These are phyloP conservation scores for Catharus minimus DNA, from an alignment of 2,113 vertebrate species.

Conservation along the genomic window DNA sequence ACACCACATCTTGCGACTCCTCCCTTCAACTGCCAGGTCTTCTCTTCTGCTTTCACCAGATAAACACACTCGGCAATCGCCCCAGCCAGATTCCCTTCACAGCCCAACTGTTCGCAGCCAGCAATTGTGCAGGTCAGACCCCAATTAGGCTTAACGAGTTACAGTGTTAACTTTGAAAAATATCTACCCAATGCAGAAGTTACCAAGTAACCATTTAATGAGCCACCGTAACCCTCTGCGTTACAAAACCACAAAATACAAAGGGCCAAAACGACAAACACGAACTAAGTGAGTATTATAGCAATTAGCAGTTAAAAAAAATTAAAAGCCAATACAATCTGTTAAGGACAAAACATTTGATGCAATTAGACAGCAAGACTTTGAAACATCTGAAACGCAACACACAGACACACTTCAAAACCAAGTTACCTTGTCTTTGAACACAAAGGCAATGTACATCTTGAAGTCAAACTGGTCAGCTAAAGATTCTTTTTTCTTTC, in stretches of 20 bases:
- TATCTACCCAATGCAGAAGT: not conserved
- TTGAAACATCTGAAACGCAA: not conserved
- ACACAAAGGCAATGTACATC: slow-evolving; percentile 99
- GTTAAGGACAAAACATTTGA: not conserved
- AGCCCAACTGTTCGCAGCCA: not conserved
- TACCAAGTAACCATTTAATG: not conserved
- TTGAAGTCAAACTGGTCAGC: slow-evolving; percentile 99
- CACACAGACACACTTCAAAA: not conserved
- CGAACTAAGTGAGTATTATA: accelerated
- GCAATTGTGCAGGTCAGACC: accelerated
- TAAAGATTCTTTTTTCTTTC: slow-evolving; percentile 99
- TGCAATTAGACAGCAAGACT: not conserved
- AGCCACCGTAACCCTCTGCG: not conserved
- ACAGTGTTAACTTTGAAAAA: not conserved
- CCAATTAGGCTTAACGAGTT: not conserved
- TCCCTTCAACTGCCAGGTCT: not conserved
- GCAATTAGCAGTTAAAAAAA: not conserved
- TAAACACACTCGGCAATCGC: not conserved
- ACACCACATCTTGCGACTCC: not conserved
- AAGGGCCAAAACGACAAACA: not conserved
- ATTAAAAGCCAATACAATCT: not conserved
- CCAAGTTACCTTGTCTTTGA: slow-evolving; percentile 95
- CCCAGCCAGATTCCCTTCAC: not conserved
- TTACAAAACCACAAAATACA: not conserved
- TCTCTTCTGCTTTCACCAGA: not conserved